A percentile compares a stretch with the other conserved stretches of the same genome.
phyloP scores from a whole-genome alignment of 2,888 invertebrate genomes.

The Pharmacophagus antenor region DNA sequence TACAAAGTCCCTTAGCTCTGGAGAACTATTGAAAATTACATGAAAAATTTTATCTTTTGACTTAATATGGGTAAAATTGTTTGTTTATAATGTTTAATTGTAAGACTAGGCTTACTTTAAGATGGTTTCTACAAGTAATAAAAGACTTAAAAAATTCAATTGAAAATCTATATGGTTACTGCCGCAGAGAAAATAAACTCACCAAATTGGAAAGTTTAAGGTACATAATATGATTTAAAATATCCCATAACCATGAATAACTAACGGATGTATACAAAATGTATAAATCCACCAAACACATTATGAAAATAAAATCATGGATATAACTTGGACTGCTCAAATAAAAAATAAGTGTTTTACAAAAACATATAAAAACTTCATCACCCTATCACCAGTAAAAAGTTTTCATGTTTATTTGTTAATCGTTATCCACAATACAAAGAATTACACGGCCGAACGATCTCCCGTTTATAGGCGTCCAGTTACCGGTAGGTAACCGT shows the following conservation, averaged over 20 bases:
- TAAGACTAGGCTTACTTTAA: too few relatives aligned
- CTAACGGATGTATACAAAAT: too few relatives aligned
- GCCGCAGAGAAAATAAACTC: too few relatives aligned
- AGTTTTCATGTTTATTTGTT: slow-evolving; percentile 32
- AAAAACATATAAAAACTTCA: slow-evolving; percentile 10
- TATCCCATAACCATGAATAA: too few relatives aligned
- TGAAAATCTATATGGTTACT: too few relatives aligned
- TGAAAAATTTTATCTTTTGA: not conserved
- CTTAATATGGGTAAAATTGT: not conserved
- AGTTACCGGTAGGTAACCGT: slow-evolving; percentile 42
- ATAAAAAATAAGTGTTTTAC: not conserved
- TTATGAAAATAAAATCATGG: not conserved
- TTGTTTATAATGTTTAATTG: too few relatives aligned
- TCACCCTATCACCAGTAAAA: slow-evolving; percentile 12
- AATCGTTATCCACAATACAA: slow-evolving; percentile 43
- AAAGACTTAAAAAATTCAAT: too few relatives aligned
- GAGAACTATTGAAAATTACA: not conserved
- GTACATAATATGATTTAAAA: too few relatives aligned
- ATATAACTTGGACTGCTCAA: not conserved
- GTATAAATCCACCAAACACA: not conserved
- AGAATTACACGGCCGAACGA: slow-evolving; percentile 51
- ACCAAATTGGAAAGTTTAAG: too few relatives aligned
- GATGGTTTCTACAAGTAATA: too few relatives aligned
- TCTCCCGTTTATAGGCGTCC: slow-evolving; percentile 42
- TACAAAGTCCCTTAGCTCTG: not conserved